Percentiles rank a stretch among this genome's conserved stretches.
Evolutionary conservation across 1,140 invertebrate species (phyloP).

Genomic region (Saccostrea glomerata): DNA sequence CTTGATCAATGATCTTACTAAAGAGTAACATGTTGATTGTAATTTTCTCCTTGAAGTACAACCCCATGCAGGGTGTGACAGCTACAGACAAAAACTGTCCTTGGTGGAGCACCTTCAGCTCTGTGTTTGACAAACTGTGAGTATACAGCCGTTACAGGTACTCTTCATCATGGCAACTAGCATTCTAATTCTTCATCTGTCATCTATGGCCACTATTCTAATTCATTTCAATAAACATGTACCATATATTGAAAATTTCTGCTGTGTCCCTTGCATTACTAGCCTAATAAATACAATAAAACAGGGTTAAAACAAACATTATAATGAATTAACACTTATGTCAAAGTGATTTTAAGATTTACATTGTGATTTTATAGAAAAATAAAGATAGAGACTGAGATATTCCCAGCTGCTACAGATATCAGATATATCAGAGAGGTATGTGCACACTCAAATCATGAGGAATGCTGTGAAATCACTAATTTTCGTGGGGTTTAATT

Average conservation of each 20-base stretch:
- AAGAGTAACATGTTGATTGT: neutral
- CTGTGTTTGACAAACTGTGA: slow-evolving; percentile 50
- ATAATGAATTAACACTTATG: neutral
- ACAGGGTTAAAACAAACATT: too few relatives aligned
- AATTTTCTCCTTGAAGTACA: neutral
- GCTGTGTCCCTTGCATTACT: too few relatives aligned
- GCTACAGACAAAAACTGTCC: slow-evolving; percentile 79
- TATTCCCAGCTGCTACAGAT: slow-evolving; percentile 91
- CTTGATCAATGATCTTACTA: neutral
- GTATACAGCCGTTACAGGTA: slow-evolving; percentile 20
- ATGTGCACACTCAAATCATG: slow-evolving; percentile 50
- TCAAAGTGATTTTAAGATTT: neutral
- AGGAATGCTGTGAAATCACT: too few relatives aligned
- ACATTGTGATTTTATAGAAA: slow-evolving; percentile 77
- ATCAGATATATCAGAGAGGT: slow-evolving; percentile 83
- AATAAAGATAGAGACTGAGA: slow-evolving; percentile 83
- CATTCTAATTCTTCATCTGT: too few relatives aligned
- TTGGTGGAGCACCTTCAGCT: slow-evolving; percentile 49
- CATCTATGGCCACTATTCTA: too few relatives aligned
- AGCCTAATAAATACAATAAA: too few relatives aligned
- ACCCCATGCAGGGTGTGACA: neutral
- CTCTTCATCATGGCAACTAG: too few relatives aligned
- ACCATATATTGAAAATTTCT: too few relatives aligned
- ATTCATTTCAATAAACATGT: too few relatives aligned
- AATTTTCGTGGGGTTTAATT: too few relatives aligned